phyloP scores from a whole-genome alignment of 2,797 vertebrate species.

The Tenualosa ilisha region DNA sequence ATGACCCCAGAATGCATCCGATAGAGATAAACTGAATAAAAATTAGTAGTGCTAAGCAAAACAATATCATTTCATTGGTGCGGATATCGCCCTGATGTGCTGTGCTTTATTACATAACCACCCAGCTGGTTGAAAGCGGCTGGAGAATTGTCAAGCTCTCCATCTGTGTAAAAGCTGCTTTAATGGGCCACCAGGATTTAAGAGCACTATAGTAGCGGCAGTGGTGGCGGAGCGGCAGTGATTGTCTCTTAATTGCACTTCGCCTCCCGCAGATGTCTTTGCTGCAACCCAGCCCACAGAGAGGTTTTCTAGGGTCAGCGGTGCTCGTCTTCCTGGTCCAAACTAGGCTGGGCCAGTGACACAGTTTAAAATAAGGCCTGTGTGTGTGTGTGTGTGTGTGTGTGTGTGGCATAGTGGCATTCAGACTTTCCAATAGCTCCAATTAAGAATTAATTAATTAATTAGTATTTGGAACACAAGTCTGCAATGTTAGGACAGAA shows the following conservation, averaged over 20 bases:
- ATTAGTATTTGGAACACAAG: no score
- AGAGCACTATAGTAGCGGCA: background rate
- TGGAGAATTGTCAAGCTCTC: background rate
- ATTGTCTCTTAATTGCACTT: background rate
- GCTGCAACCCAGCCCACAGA: no score
- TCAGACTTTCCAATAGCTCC: no score
- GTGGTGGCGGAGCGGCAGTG: background rate
- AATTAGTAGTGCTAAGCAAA: background rate
- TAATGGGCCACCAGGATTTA: background rate
- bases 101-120: background rate
- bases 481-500: no score
- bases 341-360: background rate
- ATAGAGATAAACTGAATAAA: background rate
- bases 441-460: no score
- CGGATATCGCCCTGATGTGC: background rate
- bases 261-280: no score
- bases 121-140: background rate
- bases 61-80: background rate
- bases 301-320: no score
- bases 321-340: no score
- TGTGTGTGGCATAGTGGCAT: no score
- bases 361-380: background rate
- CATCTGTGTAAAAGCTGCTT: background rate
- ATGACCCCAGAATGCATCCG: background rate
- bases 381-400: background rate